Conservation (phyloP, 1,140 invertebrate genomes). For the Pseudobourletiella spinata region DNA sequence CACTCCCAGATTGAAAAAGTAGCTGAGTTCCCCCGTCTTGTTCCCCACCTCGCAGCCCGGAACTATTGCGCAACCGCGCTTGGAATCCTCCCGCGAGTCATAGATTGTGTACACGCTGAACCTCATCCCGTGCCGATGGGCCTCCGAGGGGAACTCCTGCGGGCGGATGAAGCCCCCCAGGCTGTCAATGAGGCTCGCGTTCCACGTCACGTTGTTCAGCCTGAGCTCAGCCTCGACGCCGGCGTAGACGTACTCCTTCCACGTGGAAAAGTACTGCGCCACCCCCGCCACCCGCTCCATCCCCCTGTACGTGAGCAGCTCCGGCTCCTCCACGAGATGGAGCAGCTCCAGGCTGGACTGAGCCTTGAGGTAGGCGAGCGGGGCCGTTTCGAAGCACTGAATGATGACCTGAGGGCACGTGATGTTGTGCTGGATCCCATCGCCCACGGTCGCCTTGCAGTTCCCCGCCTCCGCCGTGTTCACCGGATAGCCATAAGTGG, state of each 20-base stretch:
- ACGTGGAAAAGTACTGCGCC: slow-evolving; percentile 14
- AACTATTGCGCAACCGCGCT: slow-evolving; percentile 15
- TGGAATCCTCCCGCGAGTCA: slow-evolving; percentile 20
- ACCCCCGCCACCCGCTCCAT: slow-evolving; percentile 10
- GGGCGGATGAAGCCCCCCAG: slow-evolving; percentile 27
- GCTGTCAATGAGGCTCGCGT: not conserved
- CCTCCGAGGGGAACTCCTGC: slow-evolving; percentile 11
- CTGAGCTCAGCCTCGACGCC: slow-evolving; percentile 20
- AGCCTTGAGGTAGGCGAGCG: slow-evolving; percentile 16
- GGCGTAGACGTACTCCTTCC: slow-evolving; percentile 28
- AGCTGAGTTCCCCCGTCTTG: slow-evolving; percentile 21
- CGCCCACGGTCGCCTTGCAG: not conserved
- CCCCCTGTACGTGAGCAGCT: slow-evolving; percentile 15
- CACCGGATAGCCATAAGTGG: not conserved
- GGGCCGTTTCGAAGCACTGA: slow-evolving; percentile 22
- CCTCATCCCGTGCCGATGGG: slow-evolving; percentile 20
- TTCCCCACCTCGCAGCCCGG: slow-evolving; percentile 12
- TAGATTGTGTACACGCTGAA: slow-evolving; percentile 29
- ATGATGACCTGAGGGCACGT: slow-evolving; percentile 21
- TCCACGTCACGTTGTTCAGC: not conserved
- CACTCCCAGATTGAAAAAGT: slow-evolving; percentile 28
- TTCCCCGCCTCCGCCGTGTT: not conserved
- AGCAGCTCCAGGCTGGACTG: not conserved
- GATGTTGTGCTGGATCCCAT: not conserved
- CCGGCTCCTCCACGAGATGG: slow-evolving; percentile 4